Base-by-base conservation (phyloP, 2,113 vertebrate species). In the Laterallus jamaicensis region DNA sequence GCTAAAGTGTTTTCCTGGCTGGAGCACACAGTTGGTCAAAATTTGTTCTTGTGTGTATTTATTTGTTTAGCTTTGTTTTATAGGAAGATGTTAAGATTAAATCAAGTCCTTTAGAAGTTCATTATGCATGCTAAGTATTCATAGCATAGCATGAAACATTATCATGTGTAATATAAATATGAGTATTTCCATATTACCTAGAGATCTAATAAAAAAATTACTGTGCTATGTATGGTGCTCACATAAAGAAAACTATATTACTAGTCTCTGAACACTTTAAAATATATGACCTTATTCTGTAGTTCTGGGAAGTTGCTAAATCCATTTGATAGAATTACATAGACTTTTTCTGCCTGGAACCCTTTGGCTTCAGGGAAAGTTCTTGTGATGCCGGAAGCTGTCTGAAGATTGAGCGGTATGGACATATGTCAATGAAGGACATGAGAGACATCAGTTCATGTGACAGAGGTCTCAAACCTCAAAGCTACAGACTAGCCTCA, bases 1-100 rank as follows among this genome's bases (percentile, higher is more conserved):
- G 95, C 28, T 91, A 49, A 91, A 95, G 39, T 63, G 42, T 90
- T 95, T 96, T 92, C 29, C 20, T 90, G 71, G 37, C 67, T 93
- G 59, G 52, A 94, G 37, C 37, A 78, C 0, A 18, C 19, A 77
- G 55, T 92, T 93, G 92, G 94, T 93, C 95, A 93, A 93, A 93
- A 91, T 81, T 90, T 88, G 21, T 62, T 93, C n/a, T 47, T 83
- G 26, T 86, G 59, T 67, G 28, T 59, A 10, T 68, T 81, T 64
- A 39, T 80, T 62, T 68, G 8, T 62, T 95, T 86, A 70, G 3
- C 31, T 75, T 85, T 83, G 32, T 39, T 90, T 96, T 77, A 67
- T 50, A 59, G 63, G 31, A 82, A 66, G 58, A 69, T 63, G 25
- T 58, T 82, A 91, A 74, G 79, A 77, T 40, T 88, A 54, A n/a